phyloP scores from a whole-genome alignment of 2,113 vertebrate species.

The Nicator chloris region DNA sequence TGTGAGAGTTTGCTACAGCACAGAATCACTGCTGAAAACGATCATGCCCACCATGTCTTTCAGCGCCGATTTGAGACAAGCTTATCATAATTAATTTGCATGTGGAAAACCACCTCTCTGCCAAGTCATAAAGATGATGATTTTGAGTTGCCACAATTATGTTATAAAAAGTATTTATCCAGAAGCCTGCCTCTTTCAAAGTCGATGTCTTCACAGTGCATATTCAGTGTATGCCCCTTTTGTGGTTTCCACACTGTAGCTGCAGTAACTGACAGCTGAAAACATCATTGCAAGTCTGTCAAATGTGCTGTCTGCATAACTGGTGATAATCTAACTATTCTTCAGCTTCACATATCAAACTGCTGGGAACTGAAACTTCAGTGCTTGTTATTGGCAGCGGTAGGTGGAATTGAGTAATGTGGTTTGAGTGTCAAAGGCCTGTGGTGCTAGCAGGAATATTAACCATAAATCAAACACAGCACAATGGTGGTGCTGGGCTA shows the following conservation, averaged over 20 bases:
- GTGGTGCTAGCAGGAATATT: neutral
- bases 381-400: neutral
- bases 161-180: neutral
- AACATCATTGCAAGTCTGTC: neutral
- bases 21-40: neutral
- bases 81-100: neutral
- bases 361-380: neutral
- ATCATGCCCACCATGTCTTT: neutral
- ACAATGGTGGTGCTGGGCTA: neutral
- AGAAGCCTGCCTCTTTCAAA: neutral
- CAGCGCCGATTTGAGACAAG: neutral
- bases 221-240: neutral
- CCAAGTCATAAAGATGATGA: neutral
- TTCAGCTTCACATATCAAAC: neutral
- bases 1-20: neutral
- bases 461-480: neutral
- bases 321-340: conserved; percentile 13
- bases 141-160: neutral
- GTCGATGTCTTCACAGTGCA: fast-evolving
- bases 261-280: conserved; percentile 18
- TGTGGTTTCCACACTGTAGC: neutral
- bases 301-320: conserved; percentile 5
- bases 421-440: neutral
- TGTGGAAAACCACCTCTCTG: neutral
- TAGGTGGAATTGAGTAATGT: neutral